These are phyloP conservation scores for Amiota minor DNA, from an alignment of 2,888 invertebrate species.

Conservation along the genomic window DNA sequence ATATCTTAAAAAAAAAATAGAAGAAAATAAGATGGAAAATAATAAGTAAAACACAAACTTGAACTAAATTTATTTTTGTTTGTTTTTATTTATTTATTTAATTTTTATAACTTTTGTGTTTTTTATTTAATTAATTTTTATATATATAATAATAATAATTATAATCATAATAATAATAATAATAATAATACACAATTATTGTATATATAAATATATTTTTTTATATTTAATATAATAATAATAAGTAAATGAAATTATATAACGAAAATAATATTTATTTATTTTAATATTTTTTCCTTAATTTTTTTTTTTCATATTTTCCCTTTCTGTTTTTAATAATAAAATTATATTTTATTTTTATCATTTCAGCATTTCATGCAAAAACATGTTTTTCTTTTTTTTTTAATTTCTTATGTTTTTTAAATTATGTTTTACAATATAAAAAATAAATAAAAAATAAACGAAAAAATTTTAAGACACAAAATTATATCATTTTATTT, in stretches of 20 bases:
- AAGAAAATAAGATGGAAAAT: constrained; percentile 27
- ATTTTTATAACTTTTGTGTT: constrained; percentile 68
- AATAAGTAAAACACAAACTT: constrained; percentile 50
- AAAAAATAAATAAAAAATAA: constrained; percentile 12
- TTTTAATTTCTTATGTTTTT: constrained; percentile 46
- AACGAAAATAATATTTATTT: constrained; percentile 60
- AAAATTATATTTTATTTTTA: background rate
- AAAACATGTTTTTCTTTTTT: constrained; percentile 20
- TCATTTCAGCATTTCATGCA: background rate
- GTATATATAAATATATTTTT: constrained; percentile 50
- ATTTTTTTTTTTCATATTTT: constrained; percentile 31
- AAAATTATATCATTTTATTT: background rate
- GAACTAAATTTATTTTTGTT: constrained; percentile 68
- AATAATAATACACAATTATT: constrained; percentile 24
- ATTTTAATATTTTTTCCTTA: constrained; percentile 7
- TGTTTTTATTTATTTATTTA: constrained; percentile 48
- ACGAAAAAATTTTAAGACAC: background rate
- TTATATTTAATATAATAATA: constrained; percentile 61
- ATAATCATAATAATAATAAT: too few relatives aligned
- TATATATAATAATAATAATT: too few relatives aligned
- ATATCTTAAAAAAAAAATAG: constrained; percentile 21
- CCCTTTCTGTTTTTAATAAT: constrained; percentile 38
- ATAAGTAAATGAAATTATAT: constrained; percentile 64
- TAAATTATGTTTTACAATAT: constrained; percentile 33
- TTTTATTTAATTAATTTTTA: constrained; percentile 49